These are phyloP conservation scores for Unio delphinus DNA, from an alignment of 2,888 invertebrate genomes.

Conservation along the genomic window DNA sequence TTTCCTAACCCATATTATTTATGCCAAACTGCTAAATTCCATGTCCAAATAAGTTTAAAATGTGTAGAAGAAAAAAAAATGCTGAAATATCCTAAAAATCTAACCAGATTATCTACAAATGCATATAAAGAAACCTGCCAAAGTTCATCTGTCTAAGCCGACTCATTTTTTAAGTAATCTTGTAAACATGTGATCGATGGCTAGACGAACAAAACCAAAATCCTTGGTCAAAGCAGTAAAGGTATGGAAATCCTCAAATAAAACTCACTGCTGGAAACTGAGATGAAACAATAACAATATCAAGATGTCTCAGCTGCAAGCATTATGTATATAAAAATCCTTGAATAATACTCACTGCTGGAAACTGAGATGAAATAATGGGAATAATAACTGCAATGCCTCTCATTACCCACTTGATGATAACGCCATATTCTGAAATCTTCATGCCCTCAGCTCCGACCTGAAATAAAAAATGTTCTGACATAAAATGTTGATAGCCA, in stretches of 20 bases:
- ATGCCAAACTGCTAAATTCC: too few species aligned
- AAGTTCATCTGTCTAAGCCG: background rate
- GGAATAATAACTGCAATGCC: slow-evolving; percentile 85
- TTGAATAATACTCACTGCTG: slow-evolving; percentile 76
- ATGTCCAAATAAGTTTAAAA: too few species aligned
- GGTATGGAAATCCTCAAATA: background rate
- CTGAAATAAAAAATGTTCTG: slow-evolving; percentile 62
- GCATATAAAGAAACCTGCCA: background rate
- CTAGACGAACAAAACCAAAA: too few species aligned
- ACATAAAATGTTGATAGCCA: too few species aligned
- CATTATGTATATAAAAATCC: background rate
- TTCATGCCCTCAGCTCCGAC: slow-evolving; percentile 81
- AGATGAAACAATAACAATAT: slow-evolving; percentile 87
- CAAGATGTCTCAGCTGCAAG: slow-evolving; percentile 64
- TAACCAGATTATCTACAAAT: background rate
- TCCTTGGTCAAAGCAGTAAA: too few species aligned
- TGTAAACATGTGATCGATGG: too few species aligned
- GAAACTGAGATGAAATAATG: slow-evolving; percentile 89
- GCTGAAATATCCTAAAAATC: too few species aligned
- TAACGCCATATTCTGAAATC: slow-evolving; percentile 69
- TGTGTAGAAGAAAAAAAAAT: too few species aligned
- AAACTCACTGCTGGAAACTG: slow-evolving; percentile 84
- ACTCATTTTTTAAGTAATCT: too few species aligned
- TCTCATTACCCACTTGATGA: slow-evolving; percentile 83
- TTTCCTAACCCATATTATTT: too few species aligned